Conservation (phyloP, 2,888 invertebrate genomes). For the Sinopyrophorus schimmeli region DNA sequence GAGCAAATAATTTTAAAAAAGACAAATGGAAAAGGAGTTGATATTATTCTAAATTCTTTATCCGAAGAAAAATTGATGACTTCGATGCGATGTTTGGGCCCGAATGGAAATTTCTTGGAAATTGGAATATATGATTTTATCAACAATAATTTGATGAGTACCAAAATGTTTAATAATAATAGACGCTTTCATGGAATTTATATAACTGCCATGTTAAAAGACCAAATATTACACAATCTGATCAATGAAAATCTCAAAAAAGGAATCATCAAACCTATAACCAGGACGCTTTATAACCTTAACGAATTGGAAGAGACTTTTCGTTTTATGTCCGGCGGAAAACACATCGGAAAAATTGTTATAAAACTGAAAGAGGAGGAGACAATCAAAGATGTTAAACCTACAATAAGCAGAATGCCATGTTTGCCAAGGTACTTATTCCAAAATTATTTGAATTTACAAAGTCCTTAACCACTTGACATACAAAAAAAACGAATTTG, state of each 20-base stretch:
- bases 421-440: no score
- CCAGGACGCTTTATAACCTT: slow-evolving; percentile 64
- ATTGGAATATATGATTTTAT: slow-evolving; percentile 83
- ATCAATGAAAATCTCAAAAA: slow-evolving; percentile 58
- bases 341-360: slow-evolving; percentile 76
- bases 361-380: slow-evolving; percentile 50
- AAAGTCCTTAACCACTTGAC: no score
- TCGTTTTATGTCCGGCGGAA: no score
- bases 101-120: no score
- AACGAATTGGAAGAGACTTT: slow-evolving; percentile 74
- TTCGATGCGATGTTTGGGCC: slow-evolving; percentile 65
- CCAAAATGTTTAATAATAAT: slow-evolving; percentile 72
- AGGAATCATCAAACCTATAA: slow-evolving; percentile 72
- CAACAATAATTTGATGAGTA: slow-evolving; percentile 65
- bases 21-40: slow-evolving; percentile 87
- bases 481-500: no score
- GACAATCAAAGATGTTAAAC: slow-evolving; percentile 48
- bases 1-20: slow-evolving; percentile 79
- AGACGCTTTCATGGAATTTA: slow-evolving; percentile 78
- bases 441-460: no score
- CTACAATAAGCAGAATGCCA: no score
- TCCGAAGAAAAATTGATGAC: slow-evolving; percentile 87
- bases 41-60: slow-evolving; percentile 89
- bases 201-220: slow-evolving; percentile 66
- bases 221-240: slow-evolving; percentile 55